Percentiles rank a stretch among this genome's conserved stretches.
Evolutionary conservation across 2,888 invertebrate genomes (phyloP).

Genomic region (Andrena hattorfiana): DNA sequence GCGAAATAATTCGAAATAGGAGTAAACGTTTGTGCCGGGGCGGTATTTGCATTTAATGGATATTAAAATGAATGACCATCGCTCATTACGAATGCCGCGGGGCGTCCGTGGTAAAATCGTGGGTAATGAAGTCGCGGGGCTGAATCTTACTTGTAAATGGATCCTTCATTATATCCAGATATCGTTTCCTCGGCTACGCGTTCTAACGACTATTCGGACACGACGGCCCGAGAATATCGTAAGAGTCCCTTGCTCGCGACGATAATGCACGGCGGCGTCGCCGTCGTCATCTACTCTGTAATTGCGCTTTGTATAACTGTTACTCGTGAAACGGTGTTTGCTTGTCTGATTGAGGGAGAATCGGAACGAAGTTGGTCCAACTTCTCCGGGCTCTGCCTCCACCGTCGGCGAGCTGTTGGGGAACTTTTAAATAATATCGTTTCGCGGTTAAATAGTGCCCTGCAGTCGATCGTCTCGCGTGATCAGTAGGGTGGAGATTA

Average conservation of each 20-base stretch:
- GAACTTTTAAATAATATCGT: conserved; percentile 30
- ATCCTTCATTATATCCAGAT: conserved; percentile 83
- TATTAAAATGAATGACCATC: conserved; percentile 85
- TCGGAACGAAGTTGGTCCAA: conserved; percentile 38
- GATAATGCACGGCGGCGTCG: conserved; percentile 53
- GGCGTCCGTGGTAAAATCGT: conserved; percentile 81
- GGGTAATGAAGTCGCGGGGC: conserved; percentile 82
- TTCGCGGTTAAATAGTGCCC: background rate
- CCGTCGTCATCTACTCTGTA: conserved; percentile 30
- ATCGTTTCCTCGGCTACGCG: conserved; percentile 77
- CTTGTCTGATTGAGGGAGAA: conserved; percentile 36
- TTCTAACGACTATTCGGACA: conserved; percentile 68
- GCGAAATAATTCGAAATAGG: conserved; percentile 82
- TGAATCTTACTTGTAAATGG: conserved; percentile 84
- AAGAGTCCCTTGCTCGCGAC: conserved; percentile 51
- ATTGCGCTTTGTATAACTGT: conserved; percentile 43
- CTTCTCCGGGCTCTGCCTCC: conserved; percentile 5
- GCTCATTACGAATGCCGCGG: conserved; percentile 83
- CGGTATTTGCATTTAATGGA: conserved; percentile 84
- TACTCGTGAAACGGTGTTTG: conserved; percentile 14
- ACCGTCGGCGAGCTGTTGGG: conserved; percentile 4
- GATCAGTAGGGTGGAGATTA: background rate
- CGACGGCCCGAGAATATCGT: conserved; percentile 60
- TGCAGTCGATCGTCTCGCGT: conserved; percentile 4
- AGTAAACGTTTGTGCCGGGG: conserved; percentile 81